Evolutionary conservation across 2,797 vertebrate genomes (phyloP).

Genomic region (Eurystomus glaucurus): DNA sequence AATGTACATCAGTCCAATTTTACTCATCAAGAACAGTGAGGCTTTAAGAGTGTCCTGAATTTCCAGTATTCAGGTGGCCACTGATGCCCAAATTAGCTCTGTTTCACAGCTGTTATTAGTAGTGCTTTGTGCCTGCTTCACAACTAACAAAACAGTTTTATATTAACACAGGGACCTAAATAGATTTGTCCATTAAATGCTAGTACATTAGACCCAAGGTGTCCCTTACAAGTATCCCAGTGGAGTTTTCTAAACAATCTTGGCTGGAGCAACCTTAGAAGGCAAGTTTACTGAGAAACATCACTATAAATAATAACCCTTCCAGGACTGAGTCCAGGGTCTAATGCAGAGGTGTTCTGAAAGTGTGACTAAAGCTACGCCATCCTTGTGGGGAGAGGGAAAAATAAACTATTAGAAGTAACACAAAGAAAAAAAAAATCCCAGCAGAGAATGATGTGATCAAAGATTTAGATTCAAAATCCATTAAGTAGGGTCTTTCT

Average conservation of each 20-base stretch:
- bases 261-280: constrained; percentile 78
- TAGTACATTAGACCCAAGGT: constrained; percentile 85
- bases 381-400: neutral
- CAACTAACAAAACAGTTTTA: constrained; percentile 76
- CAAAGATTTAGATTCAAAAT: constrained; percentile 49
- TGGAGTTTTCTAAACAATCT: constrained; percentile 81
- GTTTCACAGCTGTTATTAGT: constrained; percentile 72
- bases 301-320: constrained; percentile 42
- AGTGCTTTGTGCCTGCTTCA: constrained; percentile 71
- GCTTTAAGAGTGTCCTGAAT: neutral
- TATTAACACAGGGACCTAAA: constrained; percentile 82
- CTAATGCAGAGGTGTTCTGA: neutral
- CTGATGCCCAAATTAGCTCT: constrained; percentile 52
- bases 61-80: constrained; percentile 52
- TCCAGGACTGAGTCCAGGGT: constrained; percentile 1
- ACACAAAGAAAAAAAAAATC: neutral
- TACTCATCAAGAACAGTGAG: neutral
- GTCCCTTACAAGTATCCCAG: constrained; percentile 80
- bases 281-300: constrained; percentile 43
- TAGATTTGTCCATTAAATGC: constrained; percentile 84
- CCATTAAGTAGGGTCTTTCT: neutral
- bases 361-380: neutral
- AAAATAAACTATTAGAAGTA: neutral
- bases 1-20: neutral
- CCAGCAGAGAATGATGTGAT: neutral